Conservation (phyloP, 2,888 invertebrate species). For the Theodoxus fluviatilis region DNA sequence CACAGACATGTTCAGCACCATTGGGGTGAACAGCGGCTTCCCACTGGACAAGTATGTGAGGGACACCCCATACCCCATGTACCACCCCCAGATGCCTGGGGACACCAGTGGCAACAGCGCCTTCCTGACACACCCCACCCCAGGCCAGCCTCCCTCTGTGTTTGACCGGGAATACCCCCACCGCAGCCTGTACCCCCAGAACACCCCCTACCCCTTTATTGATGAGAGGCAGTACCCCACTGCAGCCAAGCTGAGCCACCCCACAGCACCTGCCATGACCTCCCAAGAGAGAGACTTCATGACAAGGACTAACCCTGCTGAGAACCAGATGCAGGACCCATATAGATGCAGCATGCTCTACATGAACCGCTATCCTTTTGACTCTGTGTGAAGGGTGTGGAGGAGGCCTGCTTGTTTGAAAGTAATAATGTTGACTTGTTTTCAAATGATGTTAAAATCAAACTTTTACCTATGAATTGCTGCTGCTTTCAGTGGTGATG, state of each 20-base stretch:
- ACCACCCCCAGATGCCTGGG: slow-evolving; percentile 57
- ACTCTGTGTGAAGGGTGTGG: too few species aligned
- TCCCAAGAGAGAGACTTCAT: slow-evolving; percentile 55
- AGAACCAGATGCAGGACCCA: slow-evolving; percentile 58
- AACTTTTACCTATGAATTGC: too few species aligned
- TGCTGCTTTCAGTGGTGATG: too few species aligned
- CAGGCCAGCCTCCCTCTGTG: slow-evolving; percentile 54
- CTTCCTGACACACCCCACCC: slow-evolving; percentile 56
- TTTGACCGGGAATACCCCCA: slow-evolving; percentile 56
- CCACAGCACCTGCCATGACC: slow-evolving; percentile 42
- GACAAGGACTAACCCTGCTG: slow-evolving; percentile 48
- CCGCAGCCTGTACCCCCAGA: slow-evolving; percentile 56
- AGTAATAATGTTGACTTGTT: too few species aligned
- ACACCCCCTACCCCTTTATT: slow-evolving; percentile 58
- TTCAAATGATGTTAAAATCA: too few species aligned
- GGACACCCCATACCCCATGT: slow-evolving; percentile 58
- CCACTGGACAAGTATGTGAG: slow-evolving; percentile 58
- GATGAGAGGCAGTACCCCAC: slow-evolving; percentile 59
- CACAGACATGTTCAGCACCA: slow-evolving; percentile 56
- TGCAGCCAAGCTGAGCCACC: slow-evolving; percentile 44
- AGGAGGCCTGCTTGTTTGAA: too few species aligned
- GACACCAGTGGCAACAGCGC: slow-evolving; percentile 56
- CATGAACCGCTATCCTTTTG: slow-evolving; percentile 56
- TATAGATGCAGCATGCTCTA: slow-evolving; percentile 61
- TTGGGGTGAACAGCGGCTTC: slow-evolving; percentile 54